Evolutionary conservation across 2,888 invertebrate genomes (phyloP).

Genomic region (Dorcus parallelipipedus): DNA sequence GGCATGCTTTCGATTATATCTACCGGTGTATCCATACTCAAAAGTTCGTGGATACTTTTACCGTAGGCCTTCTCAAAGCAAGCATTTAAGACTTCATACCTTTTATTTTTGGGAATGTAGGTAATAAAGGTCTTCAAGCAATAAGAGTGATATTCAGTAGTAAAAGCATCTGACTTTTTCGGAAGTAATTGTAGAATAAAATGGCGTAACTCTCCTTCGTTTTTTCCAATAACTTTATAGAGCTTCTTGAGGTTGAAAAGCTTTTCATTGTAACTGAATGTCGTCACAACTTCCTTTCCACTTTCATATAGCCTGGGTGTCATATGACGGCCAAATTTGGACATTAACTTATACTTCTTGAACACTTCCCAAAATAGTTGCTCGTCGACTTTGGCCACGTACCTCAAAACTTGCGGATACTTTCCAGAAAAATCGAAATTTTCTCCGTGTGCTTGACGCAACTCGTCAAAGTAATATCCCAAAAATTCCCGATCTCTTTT

Average conservation of each 20-base stretch:
- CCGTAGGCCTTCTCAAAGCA: slow-evolving; percentile 7
- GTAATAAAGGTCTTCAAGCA: background rate
- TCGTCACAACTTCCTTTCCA: background rate
- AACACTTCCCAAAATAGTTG: slow-evolving; percentile 7
- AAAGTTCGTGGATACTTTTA: background rate
- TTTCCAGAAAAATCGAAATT: background rate
- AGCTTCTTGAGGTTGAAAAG: background rate
- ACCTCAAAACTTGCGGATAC: slow-evolving; percentile 3
- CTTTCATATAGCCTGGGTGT: slow-evolving; percentile 6
- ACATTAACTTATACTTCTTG: slow-evolving; percentile 4
- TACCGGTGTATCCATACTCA: too few relatives aligned
- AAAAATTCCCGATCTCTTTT: slow-evolving; percentile 16
- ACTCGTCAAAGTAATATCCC: slow-evolving; percentile 12
- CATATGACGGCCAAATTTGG: slow-evolving; percentile 7
- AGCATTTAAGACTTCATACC: background rate
- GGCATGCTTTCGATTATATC: background rate
- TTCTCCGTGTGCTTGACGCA: background rate
- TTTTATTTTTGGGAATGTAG: background rate
- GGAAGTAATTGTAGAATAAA: slow-evolving; percentile 7
- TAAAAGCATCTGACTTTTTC: slow-evolving; percentile 5
- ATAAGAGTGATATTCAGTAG: background rate
- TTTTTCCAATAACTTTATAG: background rate
- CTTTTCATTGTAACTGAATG: background rate
- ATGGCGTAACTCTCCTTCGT: background rate
- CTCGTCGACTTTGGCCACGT: slow-evolving; percentile 5